A percentile compares a stretch with the other conserved stretches of the same genome.
These are phyloP conservation scores for Blastobasis adustella DNA, from an alignment of 2,888 invertebrate species.

Conservation along the genomic window DNA sequence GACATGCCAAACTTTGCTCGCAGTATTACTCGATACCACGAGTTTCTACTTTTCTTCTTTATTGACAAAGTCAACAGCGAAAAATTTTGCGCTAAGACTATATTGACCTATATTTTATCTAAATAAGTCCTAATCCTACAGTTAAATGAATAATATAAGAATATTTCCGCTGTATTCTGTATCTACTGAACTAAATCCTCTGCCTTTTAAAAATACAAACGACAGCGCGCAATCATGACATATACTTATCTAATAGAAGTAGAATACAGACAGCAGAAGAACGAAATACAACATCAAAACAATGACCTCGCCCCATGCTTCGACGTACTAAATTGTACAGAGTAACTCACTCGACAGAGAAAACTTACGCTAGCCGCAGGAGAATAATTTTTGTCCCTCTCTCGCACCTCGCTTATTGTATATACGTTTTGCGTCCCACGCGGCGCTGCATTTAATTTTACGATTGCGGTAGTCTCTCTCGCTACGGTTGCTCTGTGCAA, in stretches of 20 bases:
- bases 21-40: no score
- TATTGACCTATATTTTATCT: no score
- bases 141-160: no score
- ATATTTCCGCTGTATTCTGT: no score
- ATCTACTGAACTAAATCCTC: no score
- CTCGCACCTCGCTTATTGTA: not conserved
- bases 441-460: constrained; percentile 17
- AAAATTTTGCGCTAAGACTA: no score
- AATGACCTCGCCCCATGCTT: constrained; percentile 38
- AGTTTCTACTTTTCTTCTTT: no score
- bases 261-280: constrained; percentile 52
- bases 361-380: constrained; percentile 7
- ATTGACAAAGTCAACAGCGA: no score
- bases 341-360: constrained; percentile 33
- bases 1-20: no score
- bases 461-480: constrained; percentile 30
- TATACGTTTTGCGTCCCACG: constrained; percentile 18
- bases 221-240: no score
- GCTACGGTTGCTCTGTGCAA: constrained; percentile 22
- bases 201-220: no score
- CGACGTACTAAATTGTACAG: constrained; percentile 30
- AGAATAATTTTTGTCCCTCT: constrained; percentile 16
- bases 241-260: constrained; percentile 31
- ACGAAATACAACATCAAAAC: constrained; percentile 35
- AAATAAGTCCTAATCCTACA: no score